These are phyloP conservation scores for Cherax quadricarinatus DNA, from an alignment of 1,140 invertebrate genomes.

Conservation along the genomic window DNA sequence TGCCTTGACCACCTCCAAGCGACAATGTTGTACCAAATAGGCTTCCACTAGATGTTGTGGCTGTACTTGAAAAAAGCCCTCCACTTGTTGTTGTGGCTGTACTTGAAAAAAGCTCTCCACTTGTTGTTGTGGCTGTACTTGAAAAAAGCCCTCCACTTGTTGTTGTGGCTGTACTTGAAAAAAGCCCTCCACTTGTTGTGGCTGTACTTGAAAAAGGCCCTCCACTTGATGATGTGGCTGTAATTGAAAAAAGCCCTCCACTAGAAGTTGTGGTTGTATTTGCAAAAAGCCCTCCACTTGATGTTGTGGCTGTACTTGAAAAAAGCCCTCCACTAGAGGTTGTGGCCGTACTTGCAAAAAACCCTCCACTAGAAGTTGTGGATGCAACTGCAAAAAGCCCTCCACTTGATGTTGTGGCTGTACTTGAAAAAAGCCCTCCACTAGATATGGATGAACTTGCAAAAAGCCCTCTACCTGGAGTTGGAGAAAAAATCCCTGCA, in stretches of 20 bases:
- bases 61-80: neutral
- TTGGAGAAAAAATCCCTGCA: constrained; percentile 19
- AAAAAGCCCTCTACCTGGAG: neutral
- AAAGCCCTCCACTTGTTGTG: constrained; percentile 37
- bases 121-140: neutral
- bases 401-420: too few species aligned
- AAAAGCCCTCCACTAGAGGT: neutral
- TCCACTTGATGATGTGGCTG: too few species aligned
- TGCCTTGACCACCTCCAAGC: neutral
- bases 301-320: constrained; percentile 6
- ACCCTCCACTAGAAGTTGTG: neutral
- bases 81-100: neutral
- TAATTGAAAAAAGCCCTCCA: neutral
- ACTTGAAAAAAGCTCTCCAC: neutral
- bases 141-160: neutral
- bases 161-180: neutral
- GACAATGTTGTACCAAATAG: constrained; percentile 1
- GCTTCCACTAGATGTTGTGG: constrained; percentile 33
- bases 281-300: constrained; percentile 25
- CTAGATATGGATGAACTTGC: too few species aligned
- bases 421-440: too few species aligned
- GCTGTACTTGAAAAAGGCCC: too few species aligned
- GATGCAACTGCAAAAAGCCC: neutral
- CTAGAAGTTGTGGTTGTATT: too few species aligned
- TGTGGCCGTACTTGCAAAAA: neutral